These are phyloP conservation scores for Seriola aureovittata DNA, from an alignment of 2,113 vertebrate species.

Conservation along the genomic window DNA sequence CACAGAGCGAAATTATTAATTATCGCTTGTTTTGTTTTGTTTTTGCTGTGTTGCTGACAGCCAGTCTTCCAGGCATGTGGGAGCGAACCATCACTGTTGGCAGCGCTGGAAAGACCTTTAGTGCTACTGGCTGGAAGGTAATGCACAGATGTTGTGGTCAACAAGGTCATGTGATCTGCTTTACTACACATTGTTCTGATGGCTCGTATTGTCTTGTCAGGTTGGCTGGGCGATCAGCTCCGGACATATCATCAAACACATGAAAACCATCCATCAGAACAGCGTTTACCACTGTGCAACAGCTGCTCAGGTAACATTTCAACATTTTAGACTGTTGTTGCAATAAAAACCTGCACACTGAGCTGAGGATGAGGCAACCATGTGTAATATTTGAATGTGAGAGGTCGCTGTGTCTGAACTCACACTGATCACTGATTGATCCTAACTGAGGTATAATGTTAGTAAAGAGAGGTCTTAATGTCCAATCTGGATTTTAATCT, in stretches of 20 bases:
- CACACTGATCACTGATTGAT: too few relatives aligned
- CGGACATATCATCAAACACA: slow-evolving; percentile 87
- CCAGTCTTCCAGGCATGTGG: slow-evolving; percentile 96
- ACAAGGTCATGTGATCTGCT: neutral
- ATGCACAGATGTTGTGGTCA: neutral
- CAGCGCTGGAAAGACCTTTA: slow-evolving; percentile 95
- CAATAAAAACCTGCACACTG: neutral
- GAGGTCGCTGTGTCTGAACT: too few relatives aligned
- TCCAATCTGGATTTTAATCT: too few relatives aligned
- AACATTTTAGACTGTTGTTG: neutral
- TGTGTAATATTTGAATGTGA: too few relatives aligned
- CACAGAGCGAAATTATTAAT: neutral
- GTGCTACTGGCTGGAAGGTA: slow-evolving; percentile 97
- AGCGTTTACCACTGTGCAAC: slow-evolving; percentile 92
- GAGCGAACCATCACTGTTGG: slow-evolving; percentile 91
- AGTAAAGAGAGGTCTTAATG: too few relatives aligned
- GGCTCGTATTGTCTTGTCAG: slow-evolving; percentile 70
- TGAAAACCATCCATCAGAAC: slow-evolving; percentile 93
- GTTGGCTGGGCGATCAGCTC: slow-evolving; percentile 94
- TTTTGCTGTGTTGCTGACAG: slow-evolving; percentile 78
- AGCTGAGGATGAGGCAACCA: too few relatives aligned
- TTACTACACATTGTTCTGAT: neutral
- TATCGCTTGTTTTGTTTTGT: neutral
- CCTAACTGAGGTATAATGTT: too few relatives aligned
- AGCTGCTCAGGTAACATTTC: slow-evolving; percentile 88